Percentiles rank a stretch among this genome's conserved stretches.
Evolutionary conservation across 1,140 invertebrate genomes (phyloP).

Genomic region (Diachasma alloeum): DNA sequence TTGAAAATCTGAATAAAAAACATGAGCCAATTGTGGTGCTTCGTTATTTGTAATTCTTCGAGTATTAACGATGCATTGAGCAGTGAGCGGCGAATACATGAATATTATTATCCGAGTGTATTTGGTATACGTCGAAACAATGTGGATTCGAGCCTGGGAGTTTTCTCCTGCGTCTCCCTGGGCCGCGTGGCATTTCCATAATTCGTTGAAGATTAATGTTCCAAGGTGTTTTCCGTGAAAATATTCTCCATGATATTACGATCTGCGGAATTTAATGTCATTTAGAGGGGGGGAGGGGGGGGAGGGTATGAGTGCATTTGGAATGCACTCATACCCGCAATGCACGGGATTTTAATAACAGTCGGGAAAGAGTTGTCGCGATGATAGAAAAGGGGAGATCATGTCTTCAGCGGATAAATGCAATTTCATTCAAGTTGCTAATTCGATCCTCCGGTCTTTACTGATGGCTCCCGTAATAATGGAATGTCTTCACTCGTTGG

Average conservation of each 20-base stretch:
- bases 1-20: neutral
- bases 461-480: too few species aligned
- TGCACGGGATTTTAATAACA: neutral
- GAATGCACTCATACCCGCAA: neutral
- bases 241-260: neutral
- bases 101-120: neutral
- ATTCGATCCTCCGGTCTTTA: too few species aligned
- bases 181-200: neutral
- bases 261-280: neutral
- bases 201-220: constrained; percentile 8
- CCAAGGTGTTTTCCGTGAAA: neutral
- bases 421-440: too few species aligned
- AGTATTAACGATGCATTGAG: neutral
- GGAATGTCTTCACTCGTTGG: too few species aligned
- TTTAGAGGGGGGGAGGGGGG: too few species aligned
- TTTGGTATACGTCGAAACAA: neutral
- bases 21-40: neutral
- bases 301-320: too few species aligned
- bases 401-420: too few species aligned
- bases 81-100: neutral
- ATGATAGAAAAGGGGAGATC: neutral
- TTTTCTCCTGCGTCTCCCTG: neutral
- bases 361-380: neutral
- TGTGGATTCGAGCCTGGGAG: neutral
- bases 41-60: neutral